phyloP scores from a whole-genome alignment of 2,888 invertebrate genomes.

The Sthenelais limicola region DNA sequence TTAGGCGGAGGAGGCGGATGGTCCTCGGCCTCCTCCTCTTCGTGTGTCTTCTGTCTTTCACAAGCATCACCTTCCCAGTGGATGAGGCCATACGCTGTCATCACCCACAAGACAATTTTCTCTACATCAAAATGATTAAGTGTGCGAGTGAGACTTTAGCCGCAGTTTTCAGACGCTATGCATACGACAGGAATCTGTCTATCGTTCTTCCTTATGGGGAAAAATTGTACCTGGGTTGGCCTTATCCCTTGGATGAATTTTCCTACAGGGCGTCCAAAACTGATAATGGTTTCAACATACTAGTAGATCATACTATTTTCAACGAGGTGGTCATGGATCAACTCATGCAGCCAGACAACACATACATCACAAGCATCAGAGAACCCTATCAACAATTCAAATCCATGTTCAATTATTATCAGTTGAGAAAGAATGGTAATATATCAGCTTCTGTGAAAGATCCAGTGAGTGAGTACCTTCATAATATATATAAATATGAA shows the following conservation, averaged over 20 bases:
- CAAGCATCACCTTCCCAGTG: no score
- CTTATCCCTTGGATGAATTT: conserved; percentile 57
- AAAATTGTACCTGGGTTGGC: conserved; percentile 68
- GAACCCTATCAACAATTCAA: conserved; percentile 66
- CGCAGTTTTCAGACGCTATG: conserved; percentile 64
- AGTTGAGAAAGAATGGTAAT: conserved; percentile 55
- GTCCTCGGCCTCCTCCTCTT: no score
- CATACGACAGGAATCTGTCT: conserved; percentile 59
- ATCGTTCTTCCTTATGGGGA: conserved; percentile 62
- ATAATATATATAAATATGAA: conserved; percentile 62
- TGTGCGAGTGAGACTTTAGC: conserved; percentile 68
- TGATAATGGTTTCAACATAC: conserved; percentile 59
- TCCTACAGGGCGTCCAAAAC: conserved; percentile 60
- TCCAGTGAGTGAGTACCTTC: conserved; percentile 58
- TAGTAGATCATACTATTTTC: conserved; percentile 67
- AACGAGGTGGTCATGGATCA: conserved; percentile 57
- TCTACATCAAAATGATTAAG: conserved; percentile 70
- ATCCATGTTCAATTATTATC: conserved; percentile 67
- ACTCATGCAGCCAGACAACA: conserved; percentile 61
- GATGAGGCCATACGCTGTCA: no score
- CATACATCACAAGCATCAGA: conserved; percentile 64
- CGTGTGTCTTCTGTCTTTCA: no score
- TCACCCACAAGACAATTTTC: no score
- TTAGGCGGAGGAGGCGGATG: no score
- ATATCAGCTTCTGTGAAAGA: conserved; percentile 46